A percentile compares a stretch with the other conserved stretches of the same genome.
Conservation (phyloP, 2,797 vertebrate genomes). For the Eulemur albifrons region DNA sequence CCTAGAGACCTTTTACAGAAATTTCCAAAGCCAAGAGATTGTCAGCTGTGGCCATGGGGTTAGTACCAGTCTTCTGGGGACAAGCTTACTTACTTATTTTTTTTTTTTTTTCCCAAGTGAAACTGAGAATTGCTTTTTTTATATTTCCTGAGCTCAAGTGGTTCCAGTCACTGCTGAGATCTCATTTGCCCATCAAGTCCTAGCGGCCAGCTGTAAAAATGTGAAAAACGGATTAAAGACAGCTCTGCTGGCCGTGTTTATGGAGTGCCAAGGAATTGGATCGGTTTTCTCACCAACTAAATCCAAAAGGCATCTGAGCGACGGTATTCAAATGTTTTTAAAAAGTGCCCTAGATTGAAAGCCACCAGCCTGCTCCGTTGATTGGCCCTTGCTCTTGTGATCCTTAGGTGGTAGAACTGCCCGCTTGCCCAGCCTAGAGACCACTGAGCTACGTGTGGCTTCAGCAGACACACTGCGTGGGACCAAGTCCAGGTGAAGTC, state of each 20-base stretch:
- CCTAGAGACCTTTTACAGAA: background rate
- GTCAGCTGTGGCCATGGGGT: background rate
- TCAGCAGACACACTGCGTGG: background rate
- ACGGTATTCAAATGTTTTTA: background rate
- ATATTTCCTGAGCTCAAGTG: conserved; percentile 12
- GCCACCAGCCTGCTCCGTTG: background rate
- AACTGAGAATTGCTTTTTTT: background rate
- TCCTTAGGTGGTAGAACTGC: background rate
- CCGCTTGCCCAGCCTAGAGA: background rate
- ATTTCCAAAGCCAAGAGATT: conserved; percentile 35
- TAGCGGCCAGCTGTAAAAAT: conserved; percentile 29
- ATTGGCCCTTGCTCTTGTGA: background rate
- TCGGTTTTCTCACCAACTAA: background rate
- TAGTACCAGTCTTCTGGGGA: background rate
- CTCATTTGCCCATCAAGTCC: background rate
- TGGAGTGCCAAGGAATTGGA: background rate
- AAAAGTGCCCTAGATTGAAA: background rate
- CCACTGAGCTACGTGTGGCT: fast-evolving
- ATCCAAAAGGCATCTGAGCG: background rate
- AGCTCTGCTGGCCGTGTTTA: background rate
- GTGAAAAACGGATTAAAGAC: background rate
- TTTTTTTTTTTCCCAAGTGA: background rate
- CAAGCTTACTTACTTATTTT: background rate
- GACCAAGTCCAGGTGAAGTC: background rate
- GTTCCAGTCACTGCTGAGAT: background rate